Base-by-base conservation (phyloP, 2,888 invertebrate genomes). In the Folsomia manolachei region DNA sequence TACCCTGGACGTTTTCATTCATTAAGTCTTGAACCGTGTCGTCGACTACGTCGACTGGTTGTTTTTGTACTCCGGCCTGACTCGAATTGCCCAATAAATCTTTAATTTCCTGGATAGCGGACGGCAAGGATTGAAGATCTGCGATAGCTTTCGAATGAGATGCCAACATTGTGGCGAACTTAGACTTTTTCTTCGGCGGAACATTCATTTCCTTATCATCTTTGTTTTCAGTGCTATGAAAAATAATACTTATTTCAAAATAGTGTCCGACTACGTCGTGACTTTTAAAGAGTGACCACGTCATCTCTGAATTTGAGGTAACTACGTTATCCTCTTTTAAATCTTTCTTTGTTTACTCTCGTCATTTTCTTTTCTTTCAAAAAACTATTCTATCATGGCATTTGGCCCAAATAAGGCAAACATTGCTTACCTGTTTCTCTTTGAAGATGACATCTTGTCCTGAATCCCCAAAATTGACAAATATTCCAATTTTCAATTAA, bases 351-450 rank as follows among this genome's bases (percentile, higher is more conserved):
- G 14, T 4, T 39, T 4, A 39, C 39, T 39, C 4, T n/a, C 39
- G 39, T 39, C 39, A 39, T 39, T 14, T 39, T 14, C 14, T 4
- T 39, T 39, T 39, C 14, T 39, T 39, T 39, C 4, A 39, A 39
- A 39, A 39, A 39, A 9, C 4, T 39, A 39, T 39, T 9, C 4
- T 14, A 9, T 14, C 14, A 9, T 39, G 39, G 7, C 39, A 4
- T 39, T 39, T 9, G 39, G 39, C 14, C 14, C 4, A 39, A 39
- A 39, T 9, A 39, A 9, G 14, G 39, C 39, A 39, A 39, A 39
- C 21, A 62, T 62, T 19, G 62, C 21, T 62, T 62, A 62, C 62
- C 21, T 62, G 24, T 23, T 24, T 24, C 21, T 24, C 62, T 62
- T 62, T 1, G 60, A 9, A 9, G 23, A 21, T 18, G 62, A 25